A percentile compares a stretch with the other conserved stretches of the same genome.
phyloP scores from a whole-genome alignment of 2,113 vertebrate genomes.

The Rafetus swinhoei region DNA sequence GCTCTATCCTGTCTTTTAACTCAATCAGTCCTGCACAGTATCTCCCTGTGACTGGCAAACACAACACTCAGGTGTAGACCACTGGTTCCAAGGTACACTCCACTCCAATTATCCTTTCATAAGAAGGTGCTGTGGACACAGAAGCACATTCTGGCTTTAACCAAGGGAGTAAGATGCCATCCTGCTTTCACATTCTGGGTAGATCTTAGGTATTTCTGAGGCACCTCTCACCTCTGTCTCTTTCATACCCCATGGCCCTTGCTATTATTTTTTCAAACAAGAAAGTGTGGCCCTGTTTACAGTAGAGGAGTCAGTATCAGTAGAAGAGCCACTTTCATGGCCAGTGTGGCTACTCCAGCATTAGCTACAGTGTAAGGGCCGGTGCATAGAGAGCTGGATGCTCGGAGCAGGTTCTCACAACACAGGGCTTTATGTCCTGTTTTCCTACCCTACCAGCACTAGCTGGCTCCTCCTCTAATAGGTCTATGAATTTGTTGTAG shows the following conservation, averaged over 20 bases:
- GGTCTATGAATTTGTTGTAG: neutral
- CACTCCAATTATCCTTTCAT: neutral
- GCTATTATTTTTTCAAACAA: neutral
- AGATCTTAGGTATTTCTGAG: neutral
- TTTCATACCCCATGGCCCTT: neutral
- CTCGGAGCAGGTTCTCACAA: neutral
- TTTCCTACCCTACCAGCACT: neutral
- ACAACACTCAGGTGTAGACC: neutral
- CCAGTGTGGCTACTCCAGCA: neutral
- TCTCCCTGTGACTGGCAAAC: neutral
- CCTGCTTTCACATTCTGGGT: neutral
- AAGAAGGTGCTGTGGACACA: neutral
- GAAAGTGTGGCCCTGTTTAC: neutral
- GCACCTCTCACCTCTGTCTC: neutral
- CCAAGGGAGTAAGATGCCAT: neutral
- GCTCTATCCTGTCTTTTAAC: neutral
- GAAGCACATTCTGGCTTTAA: neutral
- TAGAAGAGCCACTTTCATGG: too few species aligned
- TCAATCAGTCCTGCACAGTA: neutral
- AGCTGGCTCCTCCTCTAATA: neutral
- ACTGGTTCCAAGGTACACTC: neutral
- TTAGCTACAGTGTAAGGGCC: neutral
- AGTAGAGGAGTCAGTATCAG: neutral
- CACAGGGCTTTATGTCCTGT: neutral
- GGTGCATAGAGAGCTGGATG: neutral